Evolutionary conservation across 2,797 vertebrate genomes (phyloP).

Genomic region (Trematomus bernacchii): DNA sequence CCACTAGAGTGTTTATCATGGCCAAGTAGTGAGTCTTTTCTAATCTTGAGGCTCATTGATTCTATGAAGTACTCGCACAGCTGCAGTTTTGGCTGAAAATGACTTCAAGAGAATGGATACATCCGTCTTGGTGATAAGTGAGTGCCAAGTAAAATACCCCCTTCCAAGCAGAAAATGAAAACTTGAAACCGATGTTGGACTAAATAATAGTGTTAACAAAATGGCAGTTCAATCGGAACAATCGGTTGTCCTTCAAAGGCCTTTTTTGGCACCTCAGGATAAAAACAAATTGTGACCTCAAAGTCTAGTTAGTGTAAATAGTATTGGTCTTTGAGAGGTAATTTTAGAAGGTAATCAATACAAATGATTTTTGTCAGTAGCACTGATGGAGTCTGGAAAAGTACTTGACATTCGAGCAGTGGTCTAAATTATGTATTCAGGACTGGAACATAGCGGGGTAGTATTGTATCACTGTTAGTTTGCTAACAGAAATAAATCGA

Average conservation of each 20-base stretch:
- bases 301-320: slow-evolving; percentile 37
- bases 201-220: slow-evolving; percentile 21
- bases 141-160: not conserved
- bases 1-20: too few species aligned
- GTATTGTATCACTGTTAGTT: slow-evolving; percentile 8
- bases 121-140: slow-evolving; percentile 31
- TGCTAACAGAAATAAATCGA: not conserved
- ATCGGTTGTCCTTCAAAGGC: slow-evolving; percentile 21
- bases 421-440: slow-evolving; percentile 27
- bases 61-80: not conserved
- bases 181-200: slow-evolving; percentile 20
- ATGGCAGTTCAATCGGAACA: slow-evolving; percentile 21
- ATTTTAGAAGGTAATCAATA: slow-evolving; percentile 65
- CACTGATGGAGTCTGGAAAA: slow-evolving; percentile 50
- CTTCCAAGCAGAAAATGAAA: slow-evolving; percentile 24
- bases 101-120: slow-evolving; percentile 21
- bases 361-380: slow-evolving; percentile 50
- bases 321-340: slow-evolving; percentile 43
- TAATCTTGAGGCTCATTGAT: not conserved
- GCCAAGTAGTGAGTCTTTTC: too few species aligned
- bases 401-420: slow-evolving; percentile 35
- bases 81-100: slow-evolving; percentile 3
- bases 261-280: slow-evolving; percentile 26
- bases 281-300: slow-evolving; percentile 52
- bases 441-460: not conserved